Conservation (phyloP, 2,797 vertebrate species). For the Antennarius maculatus region DNA sequence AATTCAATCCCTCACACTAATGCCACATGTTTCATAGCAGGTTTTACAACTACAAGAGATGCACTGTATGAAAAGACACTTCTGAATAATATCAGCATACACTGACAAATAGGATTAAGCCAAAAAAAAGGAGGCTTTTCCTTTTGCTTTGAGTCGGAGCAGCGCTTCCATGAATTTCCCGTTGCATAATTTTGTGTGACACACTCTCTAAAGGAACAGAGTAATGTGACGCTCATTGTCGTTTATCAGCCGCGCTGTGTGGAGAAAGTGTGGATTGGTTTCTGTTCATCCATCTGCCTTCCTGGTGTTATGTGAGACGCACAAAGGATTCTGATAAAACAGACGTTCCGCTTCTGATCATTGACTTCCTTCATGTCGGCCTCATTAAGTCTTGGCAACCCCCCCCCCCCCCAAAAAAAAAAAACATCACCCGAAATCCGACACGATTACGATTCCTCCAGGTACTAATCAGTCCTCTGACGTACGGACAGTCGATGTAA, state of each 20-base stretch:
- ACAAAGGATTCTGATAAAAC: neutral
- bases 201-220: neutral
- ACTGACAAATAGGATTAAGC: conserved; percentile 38
- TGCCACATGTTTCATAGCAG: neutral
- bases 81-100: conserved; percentile 9
- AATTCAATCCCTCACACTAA: conserved; percentile 6
- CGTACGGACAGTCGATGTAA: too few species aligned
- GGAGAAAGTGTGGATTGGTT: neutral
- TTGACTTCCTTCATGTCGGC: neutral
- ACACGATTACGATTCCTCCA: neutral
- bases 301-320: neutral
- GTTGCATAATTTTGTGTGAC: conserved; percentile 13
- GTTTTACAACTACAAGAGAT: neutral
- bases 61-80: conserved; percentile 10
- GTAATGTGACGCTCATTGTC: conserved; percentile 20
- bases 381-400: neutral
- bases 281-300: neutral
- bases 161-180: conserved; percentile 9
- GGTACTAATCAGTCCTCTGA: too few species aligned
- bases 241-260: conserved; percentile 1
- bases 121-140: neutral
- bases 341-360: neutral
- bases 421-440: too few species aligned
- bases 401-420: too few species aligned
- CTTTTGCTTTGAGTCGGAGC: neutral